Percentiles rank a stretch among this genome's conserved stretches.
Conservation (phyloP, 2,888 invertebrate genomes). For the Synanthedon andrenaeformis region DNA sequence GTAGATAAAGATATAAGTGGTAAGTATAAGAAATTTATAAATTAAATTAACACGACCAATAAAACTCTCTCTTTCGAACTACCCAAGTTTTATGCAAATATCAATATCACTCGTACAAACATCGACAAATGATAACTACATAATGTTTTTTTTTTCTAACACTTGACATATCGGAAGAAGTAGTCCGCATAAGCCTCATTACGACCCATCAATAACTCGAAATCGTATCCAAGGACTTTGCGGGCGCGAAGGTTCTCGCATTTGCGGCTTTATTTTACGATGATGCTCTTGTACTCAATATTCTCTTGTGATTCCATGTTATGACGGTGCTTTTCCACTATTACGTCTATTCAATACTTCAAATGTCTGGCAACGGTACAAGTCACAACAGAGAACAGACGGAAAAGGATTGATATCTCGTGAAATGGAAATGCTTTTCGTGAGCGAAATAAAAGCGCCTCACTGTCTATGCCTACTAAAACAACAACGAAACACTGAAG, state of each 20-base stretch:
- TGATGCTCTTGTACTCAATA: slow-evolving; percentile 22
- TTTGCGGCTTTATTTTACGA: slow-evolving; percentile 23
- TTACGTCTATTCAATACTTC: not conserved
- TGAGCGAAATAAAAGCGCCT: not conserved
- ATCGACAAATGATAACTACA: not conserved
- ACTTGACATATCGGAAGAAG: not conserved
- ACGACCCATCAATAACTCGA: slow-evolving; percentile 31
- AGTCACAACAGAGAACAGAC: not conserved
- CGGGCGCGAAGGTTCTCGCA: slow-evolving; percentile 15
- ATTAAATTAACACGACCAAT: not conserved
- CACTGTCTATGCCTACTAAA: not conserved
- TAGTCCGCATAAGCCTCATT: slow-evolving; percentile 18
- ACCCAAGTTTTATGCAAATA: not conserved
- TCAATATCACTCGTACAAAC: not conserved
- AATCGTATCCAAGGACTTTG: slow-evolving; percentile 16
- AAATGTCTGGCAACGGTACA: not conserved
- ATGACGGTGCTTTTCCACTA: slow-evolving; percentile 11
- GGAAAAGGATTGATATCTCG: not conserved
- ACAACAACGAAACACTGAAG: slow-evolving; percentile 11
- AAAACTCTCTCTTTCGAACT: not conserved
- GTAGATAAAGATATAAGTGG: no score
- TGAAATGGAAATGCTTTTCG: not conserved
- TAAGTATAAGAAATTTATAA: no score
- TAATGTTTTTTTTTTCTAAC: not conserved
- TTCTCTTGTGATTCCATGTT: no score